A percentile compares a stretch with the other conserved stretches of the same genome.
phyloP scores from a whole-genome alignment of 2,888 invertebrate genomes.

The Pachycephus smyrnensis region DNA sequence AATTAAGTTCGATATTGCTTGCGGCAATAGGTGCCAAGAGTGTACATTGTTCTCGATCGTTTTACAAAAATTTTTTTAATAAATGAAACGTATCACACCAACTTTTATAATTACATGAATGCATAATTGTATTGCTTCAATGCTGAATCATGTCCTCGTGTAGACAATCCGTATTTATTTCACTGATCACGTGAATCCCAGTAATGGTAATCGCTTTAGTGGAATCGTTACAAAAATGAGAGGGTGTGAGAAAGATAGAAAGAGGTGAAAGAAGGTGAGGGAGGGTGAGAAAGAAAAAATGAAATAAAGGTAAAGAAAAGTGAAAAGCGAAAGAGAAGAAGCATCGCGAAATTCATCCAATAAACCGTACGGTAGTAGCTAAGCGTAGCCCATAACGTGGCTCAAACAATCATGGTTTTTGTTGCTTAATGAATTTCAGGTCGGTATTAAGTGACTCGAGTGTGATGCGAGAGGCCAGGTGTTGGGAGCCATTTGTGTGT shows the following conservation, averaged over 20 bases:
- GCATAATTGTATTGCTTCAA: slow-evolving; percentile 3
- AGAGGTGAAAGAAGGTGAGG: slow-evolving; percentile 23
- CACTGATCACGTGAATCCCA: slow-evolving; percentile 1
- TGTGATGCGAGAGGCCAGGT: slow-evolving; percentile 66
- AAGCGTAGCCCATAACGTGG: slow-evolving; percentile 53
- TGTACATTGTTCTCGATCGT: neutral
- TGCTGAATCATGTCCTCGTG: slow-evolving; percentile 46
- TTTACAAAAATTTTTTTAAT: neutral
- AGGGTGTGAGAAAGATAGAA: neutral
- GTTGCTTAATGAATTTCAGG: slow-evolving; percentile 68
- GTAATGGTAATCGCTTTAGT: slow-evolving; percentile 8
- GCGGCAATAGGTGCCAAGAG: neutral
- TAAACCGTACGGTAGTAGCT: slow-evolving; percentile 54
- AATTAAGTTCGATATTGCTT: neutral
- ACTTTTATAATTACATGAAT: neutral
- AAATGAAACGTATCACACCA: neutral
- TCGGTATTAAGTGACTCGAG: slow-evolving; percentile 67
- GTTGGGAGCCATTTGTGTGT: slow-evolving; percentile 65
- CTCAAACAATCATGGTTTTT: slow-evolving; percentile 64
- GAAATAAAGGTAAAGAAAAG: slow-evolving; percentile 21
- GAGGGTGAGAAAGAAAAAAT: slow-evolving; percentile 32
- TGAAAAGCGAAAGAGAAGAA: slow-evolving; percentile 27
- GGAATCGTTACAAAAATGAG: slow-evolving; percentile 1
- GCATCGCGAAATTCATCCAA: slow-evolving; percentile 40
- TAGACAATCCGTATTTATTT: slow-evolving; percentile 48